Evolutionary conservation across 1,140 invertebrate genomes (phyloP), one percentile per base, ranked within the genome.

Genomic region (Brachionus rubens): DNA sequence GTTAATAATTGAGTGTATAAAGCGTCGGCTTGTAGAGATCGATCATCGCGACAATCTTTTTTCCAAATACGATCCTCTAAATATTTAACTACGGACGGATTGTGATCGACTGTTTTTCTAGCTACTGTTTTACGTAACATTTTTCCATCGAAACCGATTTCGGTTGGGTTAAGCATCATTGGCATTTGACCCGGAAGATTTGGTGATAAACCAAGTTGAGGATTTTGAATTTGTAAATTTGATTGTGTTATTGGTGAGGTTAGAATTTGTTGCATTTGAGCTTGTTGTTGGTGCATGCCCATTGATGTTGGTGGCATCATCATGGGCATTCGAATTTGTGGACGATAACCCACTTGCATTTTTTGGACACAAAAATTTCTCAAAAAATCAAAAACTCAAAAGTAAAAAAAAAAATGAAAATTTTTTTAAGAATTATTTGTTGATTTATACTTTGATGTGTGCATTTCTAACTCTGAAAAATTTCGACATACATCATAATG

Each of bases 21-120:
- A 30, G 33, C 19, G 77, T 77, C 77, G 3, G 76, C 4, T 47
- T 77, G 76, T 0, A 77, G 16, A 6, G 59, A 68, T 52, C 62
- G 46, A 28, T 43, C 43, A 19, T 52, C 43, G 4, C 1, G 10
- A 9, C 21, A 30, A 43, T 68, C 36, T n/a, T 28, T 26, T 26
- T 70, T 68, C 43, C 28, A 68, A 28, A 77, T 56, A 2, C 41
- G 16, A 50, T 77, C 36, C 41, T 77, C 91, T 79, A 98, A 85
- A 80, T 90, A 90, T 82, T 92, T 92, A 65, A 96, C 91, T 79
- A 97, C 91, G 36, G 94, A 90, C n/a, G 93, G 90, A 88, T 98
- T 98, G 84, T 98, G 98, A 87, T 98, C 96, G 47, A 98, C 93
- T 47, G 95, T 98, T 87, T 96, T 97, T 79, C 95, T 88, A 89